These are phyloP conservation scores for Zophobas atratus DNA, from an alignment of 1,140 invertebrate species.

Conservation along the genomic window DNA sequence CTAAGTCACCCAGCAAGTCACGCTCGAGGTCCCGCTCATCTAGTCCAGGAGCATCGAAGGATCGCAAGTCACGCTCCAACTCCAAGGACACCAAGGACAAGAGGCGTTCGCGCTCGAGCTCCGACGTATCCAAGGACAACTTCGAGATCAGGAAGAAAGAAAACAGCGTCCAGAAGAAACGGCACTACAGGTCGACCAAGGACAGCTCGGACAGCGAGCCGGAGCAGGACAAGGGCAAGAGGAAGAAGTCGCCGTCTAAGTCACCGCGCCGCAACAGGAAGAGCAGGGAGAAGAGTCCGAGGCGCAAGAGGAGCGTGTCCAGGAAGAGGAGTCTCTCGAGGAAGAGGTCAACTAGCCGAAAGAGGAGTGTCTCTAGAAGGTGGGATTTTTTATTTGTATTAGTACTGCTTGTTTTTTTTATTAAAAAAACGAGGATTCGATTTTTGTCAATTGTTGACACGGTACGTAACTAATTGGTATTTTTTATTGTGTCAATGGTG, in stretches of 20 bases:
- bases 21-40: constrained; percentile 54
- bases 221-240: constrained; percentile 62
- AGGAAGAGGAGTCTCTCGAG: constrained; percentile 50
- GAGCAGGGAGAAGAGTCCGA: constrained; percentile 57
- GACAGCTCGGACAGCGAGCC: constrained; percentile 79
- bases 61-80: constrained; percentile 54
- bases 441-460: constrained; percentile 14
- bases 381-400: constrained; percentile 52
- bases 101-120: constrained; percentile 65
- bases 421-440: constrained; percentile 26
- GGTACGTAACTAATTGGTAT: constrained; percentile 21
- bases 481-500: constrained; percentile 25
- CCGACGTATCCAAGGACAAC: constrained; percentile 70
- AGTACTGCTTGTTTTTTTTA: constrained; percentile 7
- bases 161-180: constrained; percentile 84
- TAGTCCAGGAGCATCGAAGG: constrained; percentile 53
- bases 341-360: constrained; percentile 62
- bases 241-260: constrained; percentile 66
- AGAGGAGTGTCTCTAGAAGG: constrained; percentile 65
- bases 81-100: constrained; percentile 66
- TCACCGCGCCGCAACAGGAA: constrained; percentile 64
- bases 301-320: constrained; percentile 60
- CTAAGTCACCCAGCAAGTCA: constrained; percentile 65
- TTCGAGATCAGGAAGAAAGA: constrained; percentile 84
- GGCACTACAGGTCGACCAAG: constrained; percentile 90